Conservation (phyloP, 1,140 invertebrate genomes). For the Trichonephila clavipes region DNA sequence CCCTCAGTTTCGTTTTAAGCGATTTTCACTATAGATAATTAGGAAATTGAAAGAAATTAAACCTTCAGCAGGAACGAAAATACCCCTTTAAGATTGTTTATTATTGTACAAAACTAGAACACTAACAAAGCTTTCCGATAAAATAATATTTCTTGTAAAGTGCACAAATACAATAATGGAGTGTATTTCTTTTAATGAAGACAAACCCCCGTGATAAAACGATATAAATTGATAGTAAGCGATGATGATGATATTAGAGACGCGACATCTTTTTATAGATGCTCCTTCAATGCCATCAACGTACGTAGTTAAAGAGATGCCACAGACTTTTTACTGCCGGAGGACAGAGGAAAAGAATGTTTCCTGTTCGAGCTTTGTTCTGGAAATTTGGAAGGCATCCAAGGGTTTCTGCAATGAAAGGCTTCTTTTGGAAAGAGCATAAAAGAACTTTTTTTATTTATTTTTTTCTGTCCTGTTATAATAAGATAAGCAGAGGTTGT, state of each 20-base stretch:
- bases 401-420: not conserved
- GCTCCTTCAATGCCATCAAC: not conserved
- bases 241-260: not conserved
- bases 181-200: not conserved
- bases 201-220: not conserved
- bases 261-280: not conserved
- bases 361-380: constrained; percentile 41
- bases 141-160: no score
- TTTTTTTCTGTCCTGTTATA: not conserved
- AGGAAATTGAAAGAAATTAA: no score
- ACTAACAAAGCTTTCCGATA: no score
- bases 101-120: no score
- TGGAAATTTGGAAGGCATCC: constrained; percentile 29
- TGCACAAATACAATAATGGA: no score
- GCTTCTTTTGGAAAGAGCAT: constrained; percentile 21
- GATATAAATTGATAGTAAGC: not conserved
- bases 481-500: not conserved
- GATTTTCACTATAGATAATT: no score
- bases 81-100: no score
- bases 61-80: not conserved
- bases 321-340: not conserved
- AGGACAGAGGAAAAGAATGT: not conserved
- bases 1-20: no score
- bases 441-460: not conserved
- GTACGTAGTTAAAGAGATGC: not conserved